phyloP scores from a whole-genome alignment of 2,113 vertebrate species.

The Rhineura floridana region DNA sequence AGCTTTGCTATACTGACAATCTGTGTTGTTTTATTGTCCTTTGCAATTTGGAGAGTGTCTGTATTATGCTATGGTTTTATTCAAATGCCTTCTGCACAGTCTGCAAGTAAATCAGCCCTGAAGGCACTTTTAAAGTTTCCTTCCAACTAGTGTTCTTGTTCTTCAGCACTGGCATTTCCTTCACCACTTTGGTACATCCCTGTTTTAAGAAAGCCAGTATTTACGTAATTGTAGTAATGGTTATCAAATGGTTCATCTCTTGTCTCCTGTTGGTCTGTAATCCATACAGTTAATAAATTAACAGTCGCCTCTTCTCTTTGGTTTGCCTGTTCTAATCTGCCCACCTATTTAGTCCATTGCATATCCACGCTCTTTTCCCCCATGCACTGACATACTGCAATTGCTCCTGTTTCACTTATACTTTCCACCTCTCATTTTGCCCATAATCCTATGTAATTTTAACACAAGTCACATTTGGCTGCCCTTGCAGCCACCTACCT shows the following conservation, averaged over 20 bases:
- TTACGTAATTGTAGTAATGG: background rate
- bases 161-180: background rate
- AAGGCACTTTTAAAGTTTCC: background rate
- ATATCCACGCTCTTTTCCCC: background rate
- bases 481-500: background rate
- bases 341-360: background rate
- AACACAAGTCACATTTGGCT: background rate
- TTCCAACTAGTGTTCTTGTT: background rate
- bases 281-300: background rate
- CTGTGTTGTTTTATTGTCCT: background rate
- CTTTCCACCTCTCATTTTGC: background rate
- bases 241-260: background rate
- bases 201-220: background rate
- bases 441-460: background rate
- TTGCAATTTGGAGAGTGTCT: background rate
- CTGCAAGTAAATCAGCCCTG: background rate
- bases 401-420: background rate
- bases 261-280: background rate
- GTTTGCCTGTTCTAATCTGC: background rate
- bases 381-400: background rate
- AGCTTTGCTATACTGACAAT: background rate
- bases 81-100: background rate
- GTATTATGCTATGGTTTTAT: background rate
- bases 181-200: background rate
- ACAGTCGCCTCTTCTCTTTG: background rate